Percentiles rank a stretch among this genome's conserved stretches.
Conservation (phyloP, 2,888 invertebrate genomes). For the Ectemnius lituratus region DNA sequence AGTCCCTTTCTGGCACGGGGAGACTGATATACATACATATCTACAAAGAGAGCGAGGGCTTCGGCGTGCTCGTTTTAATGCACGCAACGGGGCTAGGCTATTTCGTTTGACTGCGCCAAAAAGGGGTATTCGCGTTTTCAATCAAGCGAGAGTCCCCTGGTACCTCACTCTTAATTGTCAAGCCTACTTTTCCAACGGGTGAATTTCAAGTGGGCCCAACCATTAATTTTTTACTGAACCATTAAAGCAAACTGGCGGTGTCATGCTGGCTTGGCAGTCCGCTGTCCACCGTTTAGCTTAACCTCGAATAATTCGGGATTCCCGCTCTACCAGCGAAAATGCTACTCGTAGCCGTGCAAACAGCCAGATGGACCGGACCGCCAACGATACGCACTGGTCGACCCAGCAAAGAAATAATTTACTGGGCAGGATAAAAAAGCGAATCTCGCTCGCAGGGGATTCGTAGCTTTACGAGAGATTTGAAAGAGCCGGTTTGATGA, state of each 20-base stretch:
- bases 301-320: not conserved
- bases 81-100: no score
- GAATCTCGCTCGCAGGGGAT: not conserved
- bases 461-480: no score
- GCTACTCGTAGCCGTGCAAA: not conserved
- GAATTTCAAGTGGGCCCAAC: conserved; percentile 23
- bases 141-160: not conserved
- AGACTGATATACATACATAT: no score
- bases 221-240: conserved; percentile 37
- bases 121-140: conserved; percentile 4
- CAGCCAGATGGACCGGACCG: conserved; percentile 4
- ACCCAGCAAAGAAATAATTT: conserved; percentile 32
- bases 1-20: no score
- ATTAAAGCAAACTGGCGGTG: not conserved
- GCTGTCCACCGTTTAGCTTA: no score
- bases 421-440: conserved; percentile 19
- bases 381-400: conserved; percentile 30
- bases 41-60: no score
- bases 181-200: not conserved
- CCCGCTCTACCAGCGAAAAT: conserved; percentile 27
- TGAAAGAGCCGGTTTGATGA: no score
- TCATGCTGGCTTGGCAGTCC: conserved; percentile 11
- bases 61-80: no score
- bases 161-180: no score
- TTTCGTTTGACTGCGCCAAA: not conserved